Percentiles rank a stretch among this genome's conserved stretches.
Evolutionary conservation across 2,113 vertebrate species (phyloP).

Genomic region (Platichthys stellatus): DNA sequence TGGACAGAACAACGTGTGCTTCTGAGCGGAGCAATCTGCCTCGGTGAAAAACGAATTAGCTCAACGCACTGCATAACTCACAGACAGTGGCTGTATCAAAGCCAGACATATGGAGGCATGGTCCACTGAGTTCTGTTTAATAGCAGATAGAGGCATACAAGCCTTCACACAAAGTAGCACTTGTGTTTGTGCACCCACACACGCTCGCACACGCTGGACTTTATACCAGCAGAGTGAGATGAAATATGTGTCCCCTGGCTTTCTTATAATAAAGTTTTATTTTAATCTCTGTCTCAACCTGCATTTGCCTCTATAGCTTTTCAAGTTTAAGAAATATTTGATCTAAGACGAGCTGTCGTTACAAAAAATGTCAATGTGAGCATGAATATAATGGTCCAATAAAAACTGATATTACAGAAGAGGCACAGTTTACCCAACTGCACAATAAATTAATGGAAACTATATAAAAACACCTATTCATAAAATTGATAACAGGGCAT

Average conservation of each 20-base stretch:
- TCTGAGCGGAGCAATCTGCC: constrained; percentile 34
- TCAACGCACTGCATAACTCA: constrained; percentile 49
- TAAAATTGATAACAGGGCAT: too few species aligned
- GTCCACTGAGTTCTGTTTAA: constrained; percentile 65
- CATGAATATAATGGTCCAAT: background rate
- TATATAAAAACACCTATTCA: too few species aligned
- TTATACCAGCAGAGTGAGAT: constrained; percentile 14
- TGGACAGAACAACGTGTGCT: constrained; percentile 45
- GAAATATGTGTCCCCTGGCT: constrained; percentile 14
- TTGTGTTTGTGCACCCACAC: background rate
- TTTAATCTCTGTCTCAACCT: background rate
- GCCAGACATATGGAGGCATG: constrained; percentile 40
- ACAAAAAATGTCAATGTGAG: background rate
- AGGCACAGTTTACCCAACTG: background rate
- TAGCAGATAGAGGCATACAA: constrained; percentile 21
- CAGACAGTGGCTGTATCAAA: constrained; percentile 36
- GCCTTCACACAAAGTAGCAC: constrained; percentile 11
- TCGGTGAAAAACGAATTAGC: constrained; percentile 55
- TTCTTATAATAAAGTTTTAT: constrained; percentile 34
- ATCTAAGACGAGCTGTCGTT: background rate
- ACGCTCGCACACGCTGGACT: constrained; percentile 9
- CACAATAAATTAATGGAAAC: too few species aligned
- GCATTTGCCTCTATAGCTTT: background rate
- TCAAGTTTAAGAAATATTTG: background rate
- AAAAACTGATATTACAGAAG: background rate